Conservation (phyloP, 2,888 invertebrate genomes). For the Meteorus cinctellus region DNA sequence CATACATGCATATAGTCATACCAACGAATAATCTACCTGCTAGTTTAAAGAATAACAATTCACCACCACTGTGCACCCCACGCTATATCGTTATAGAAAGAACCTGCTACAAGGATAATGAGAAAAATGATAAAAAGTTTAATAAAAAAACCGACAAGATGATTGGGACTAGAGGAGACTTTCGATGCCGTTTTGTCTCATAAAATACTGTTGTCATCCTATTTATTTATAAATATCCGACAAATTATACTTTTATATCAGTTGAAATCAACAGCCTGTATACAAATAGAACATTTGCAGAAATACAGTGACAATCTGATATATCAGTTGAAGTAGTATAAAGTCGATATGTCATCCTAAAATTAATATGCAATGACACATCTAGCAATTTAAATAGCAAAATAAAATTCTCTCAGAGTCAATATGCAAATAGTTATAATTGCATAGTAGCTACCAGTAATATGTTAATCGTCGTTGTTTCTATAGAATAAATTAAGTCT, state of each 20-base stretch:
- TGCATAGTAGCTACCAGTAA: too few species aligned
- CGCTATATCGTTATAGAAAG: conserved; percentile 1
- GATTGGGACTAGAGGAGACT: not conserved
- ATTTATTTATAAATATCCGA: not conserved
- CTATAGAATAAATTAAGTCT: not conserved
- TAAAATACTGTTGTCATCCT: not conserved
- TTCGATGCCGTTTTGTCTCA: conserved; percentile 12
- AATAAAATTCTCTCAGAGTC: too few species aligned
- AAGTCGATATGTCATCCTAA: too few species aligned
- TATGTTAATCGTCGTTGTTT: too few species aligned
- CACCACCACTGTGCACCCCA: conserved; percentile 36
- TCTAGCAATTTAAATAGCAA: too few species aligned
- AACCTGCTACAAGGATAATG: not conserved
- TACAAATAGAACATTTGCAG: too few species aligned
- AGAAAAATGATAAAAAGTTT: not conserved
- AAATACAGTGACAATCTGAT: too few species aligned
- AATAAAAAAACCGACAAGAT: not conserved
- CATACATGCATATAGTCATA: conserved; percentile 15
- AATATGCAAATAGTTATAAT: too few species aligned
- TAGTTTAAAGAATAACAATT: conserved; percentile 23
- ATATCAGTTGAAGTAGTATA: too few species aligned
- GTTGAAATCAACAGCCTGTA: too few species aligned
- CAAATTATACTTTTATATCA: too few species aligned
- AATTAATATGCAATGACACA: too few species aligned
- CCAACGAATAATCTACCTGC: conserved; percentile 47